phyloP scores from a whole-genome alignment of 2,113 vertebrate species.

The Lathamus discolor region DNA sequence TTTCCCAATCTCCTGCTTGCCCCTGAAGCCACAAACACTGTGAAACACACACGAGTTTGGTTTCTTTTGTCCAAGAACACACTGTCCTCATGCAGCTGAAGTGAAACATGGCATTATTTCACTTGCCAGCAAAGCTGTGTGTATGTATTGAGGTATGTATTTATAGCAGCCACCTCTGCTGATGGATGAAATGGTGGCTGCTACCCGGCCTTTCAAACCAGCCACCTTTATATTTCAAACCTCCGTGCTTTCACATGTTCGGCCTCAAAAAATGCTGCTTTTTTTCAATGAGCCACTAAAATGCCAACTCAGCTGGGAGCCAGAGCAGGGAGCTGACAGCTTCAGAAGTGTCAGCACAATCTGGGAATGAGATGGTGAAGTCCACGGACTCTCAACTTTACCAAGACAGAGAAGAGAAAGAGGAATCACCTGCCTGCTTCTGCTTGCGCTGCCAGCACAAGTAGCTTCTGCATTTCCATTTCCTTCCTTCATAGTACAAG shows the following conservation, averaged over 20 bases:
- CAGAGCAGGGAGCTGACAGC: background rate
- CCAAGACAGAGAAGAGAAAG: background rate
- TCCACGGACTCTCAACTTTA: background rate
- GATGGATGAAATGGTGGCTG: background rate
- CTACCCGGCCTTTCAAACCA: background rate
- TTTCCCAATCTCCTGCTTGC: background rate
- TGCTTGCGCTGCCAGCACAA: background rate
- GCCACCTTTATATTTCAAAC: background rate
- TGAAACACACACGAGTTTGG: background rate
- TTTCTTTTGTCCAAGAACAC: background rate
- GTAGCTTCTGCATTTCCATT: slow-evolving; percentile 7
- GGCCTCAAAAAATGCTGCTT: background rate
- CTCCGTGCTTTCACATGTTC: background rate
- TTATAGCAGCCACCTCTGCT: background rate
- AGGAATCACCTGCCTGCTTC: background rate
- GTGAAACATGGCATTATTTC: background rate
- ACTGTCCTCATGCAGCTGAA: background rate
- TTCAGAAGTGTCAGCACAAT: background rate
- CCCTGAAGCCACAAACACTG: background rate
- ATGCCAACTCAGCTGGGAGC: background rate
- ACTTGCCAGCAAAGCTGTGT: background rate
- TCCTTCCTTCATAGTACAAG: background rate
- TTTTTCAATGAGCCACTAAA: background rate
- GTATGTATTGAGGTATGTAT: background rate
- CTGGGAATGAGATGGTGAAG: background rate